Percentiles rank a stretch among this genome's conserved stretches.
Evolutionary conservation across 2,113 vertebrate genomes (phyloP).

Genomic region (Myiozetetes cayanensis): DNA sequence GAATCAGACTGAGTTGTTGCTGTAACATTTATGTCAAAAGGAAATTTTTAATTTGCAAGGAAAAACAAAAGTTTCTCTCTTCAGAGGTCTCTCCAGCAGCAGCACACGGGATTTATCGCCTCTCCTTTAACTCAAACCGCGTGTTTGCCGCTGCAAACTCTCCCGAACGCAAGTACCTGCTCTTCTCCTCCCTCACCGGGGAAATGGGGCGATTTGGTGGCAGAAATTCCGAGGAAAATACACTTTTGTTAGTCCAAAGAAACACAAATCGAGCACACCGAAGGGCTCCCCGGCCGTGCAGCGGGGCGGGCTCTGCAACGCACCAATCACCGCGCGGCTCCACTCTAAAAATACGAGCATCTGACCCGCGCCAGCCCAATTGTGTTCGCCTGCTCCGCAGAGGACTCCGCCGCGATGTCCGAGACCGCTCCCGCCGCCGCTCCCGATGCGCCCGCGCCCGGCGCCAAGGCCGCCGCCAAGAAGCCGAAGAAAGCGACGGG

Average conservation of each 20-base stretch:
- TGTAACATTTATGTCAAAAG: not conserved
- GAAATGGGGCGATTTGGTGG: slow-evolving; percentile 34
- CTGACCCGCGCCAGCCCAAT: slow-evolving; percentile 33
- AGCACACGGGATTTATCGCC: slow-evolving; percentile 57
- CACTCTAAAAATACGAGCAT: slow-evolving; percentile 76
- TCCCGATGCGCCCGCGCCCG: slow-evolving; percentile 54
- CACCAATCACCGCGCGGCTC: slow-evolving; percentile 75
- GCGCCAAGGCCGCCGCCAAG: slow-evolving; percentile 63
- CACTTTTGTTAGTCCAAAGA: slow-evolving; percentile 75
- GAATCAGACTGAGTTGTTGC: not conserved
- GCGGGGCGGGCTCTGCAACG: slow-evolving; percentile 60
- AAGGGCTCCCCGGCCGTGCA: slow-evolving; percentile 38
- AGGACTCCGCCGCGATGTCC: slow-evolving; percentile 58
- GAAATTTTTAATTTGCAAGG: slow-evolving; percentile 65
- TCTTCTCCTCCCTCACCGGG: slow-evolving; percentile 1
- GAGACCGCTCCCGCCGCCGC: slow-evolving; percentile 71
- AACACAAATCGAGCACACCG: slow-evolving; percentile 74
- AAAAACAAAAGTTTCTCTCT: slow-evolving; percentile 70
- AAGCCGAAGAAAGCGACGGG: slow-evolving; percentile 69
- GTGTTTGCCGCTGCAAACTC: slow-evolving; percentile 28
- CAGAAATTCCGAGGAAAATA: slow-evolving; percentile 65
- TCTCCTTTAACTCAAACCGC: slow-evolving; percentile 34
- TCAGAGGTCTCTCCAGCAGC: slow-evolving; percentile 42
- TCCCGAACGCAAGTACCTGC: slow-evolving; percentile 62
- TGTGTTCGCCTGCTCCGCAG: not conserved